Evolutionary conservation across 2,888 invertebrate species (phyloP), one percentile per base, ranked within the genome.

Genomic region (Conchocele bisecta): DNA sequence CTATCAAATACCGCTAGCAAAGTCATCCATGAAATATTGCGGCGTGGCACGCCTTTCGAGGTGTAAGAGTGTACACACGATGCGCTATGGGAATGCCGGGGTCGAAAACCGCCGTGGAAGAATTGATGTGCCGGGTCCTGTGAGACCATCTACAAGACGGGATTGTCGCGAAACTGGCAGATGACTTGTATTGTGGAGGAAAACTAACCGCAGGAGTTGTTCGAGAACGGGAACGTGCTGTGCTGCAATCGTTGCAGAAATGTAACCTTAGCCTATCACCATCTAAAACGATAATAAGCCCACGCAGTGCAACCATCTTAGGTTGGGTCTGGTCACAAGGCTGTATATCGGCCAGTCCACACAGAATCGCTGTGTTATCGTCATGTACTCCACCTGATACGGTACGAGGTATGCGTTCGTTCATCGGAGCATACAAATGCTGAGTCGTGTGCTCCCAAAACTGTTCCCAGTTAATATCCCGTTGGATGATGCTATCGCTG

Each of bases 41-140:
- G 72, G 75, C 4, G 72, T 83, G 9, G 67, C 48, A 2, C 13
- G 76, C 66, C 28, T 64, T 35, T 28, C 35, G 53, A 9, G 77
- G 76, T 1, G 58, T 67, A 2, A 48, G 66, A 1, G 75, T 66
- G 7, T 77, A 78, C n/a, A 48, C 71, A n/a, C 20, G 76, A 17
- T 65, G 68, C 31, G 79, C 79, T 2, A 81, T 82, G 76, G 81
- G 79, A 11, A 82, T 82, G 81, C 81, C 80, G 3, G 79, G 79
- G 3, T 78, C 82, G 11, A 76, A 84, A 50, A 84, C 81, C 3
- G 72, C 75, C 1, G 26, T 74, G n/a, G 81, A 81, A 35, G 81
- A 82, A 37, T 42, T 83, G 3, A 75, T 73, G 60, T 64, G 59
- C 35, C 58, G 59, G 15, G 64, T 79, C 6, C 59, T 79, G 2